phyloP scores from a whole-genome alignment of 2,113 vertebrate species.

The Muscicapa adusta region DNA sequence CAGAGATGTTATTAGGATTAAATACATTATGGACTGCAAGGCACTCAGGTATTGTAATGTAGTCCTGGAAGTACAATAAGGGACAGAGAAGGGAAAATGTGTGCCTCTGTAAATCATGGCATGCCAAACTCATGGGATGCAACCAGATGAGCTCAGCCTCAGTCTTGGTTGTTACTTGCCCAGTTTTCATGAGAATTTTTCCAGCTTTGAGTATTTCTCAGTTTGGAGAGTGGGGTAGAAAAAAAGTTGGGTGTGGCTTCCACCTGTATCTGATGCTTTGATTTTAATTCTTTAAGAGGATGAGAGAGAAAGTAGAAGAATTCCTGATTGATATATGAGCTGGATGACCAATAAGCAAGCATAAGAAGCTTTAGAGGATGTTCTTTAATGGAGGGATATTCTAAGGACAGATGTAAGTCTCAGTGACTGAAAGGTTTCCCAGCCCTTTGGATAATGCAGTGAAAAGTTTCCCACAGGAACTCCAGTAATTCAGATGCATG shows the following conservation, averaged over 20 bases:
- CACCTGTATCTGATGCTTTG: not conserved
- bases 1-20: conserved; percentile 37
- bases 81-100: not conserved
- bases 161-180: not conserved
- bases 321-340: not conserved
- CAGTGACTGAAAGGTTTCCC: not conserved
- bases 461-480: not conserved
- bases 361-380: not conserved
- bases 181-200: not conserved
- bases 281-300: not conserved
- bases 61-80: not conserved
- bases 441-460: not conserved
- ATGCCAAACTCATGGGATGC: not conserved
- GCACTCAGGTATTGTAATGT: conserved; percentile 23
- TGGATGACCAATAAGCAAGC: not conserved
- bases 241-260: not conserved
- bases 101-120: not conserved
- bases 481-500: not conserved
- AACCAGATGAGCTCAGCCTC: not conserved
- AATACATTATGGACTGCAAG: not conserved
- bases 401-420: not conserved
- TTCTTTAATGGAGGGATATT: not conserved
- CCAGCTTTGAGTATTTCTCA: not conserved
- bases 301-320: not conserved
- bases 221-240: not conserved